Evolutionary conservation across 2,113 vertebrate species (phyloP).

Genomic region (Corydoras sp.): DNA sequence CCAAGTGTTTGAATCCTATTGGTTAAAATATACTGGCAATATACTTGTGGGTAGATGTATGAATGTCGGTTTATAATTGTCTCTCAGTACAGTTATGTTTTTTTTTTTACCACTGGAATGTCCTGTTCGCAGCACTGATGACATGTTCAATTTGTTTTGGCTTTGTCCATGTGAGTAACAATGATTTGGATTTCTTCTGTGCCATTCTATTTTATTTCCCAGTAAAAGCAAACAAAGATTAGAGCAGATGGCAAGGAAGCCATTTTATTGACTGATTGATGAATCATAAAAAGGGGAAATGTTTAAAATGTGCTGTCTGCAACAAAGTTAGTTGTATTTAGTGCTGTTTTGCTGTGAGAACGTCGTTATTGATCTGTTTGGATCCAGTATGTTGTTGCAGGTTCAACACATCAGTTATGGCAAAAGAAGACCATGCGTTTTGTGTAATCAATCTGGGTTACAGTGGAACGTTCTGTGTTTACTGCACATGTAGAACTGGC

Average conservation of each 20-base stretch:
- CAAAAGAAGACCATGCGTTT: slow-evolving; percentile 30
- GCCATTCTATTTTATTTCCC: slow-evolving; percentile 38
- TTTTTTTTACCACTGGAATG: slow-evolving; percentile 35
- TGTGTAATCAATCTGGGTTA: slow-evolving; percentile 9
- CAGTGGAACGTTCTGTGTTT: slow-evolving; percentile 20
- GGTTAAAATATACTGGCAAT: slow-evolving; percentile 26
- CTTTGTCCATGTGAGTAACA: slow-evolving; percentile 8
- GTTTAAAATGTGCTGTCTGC: slow-evolving; percentile 27
- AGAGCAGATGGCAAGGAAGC: slow-evolving; percentile 22
- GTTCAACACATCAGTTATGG: slow-evolving; percentile 49
- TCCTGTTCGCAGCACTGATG: slow-evolving; percentile 22
- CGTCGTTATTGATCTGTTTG: slow-evolving; percentile 22
- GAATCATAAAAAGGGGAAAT: neutral
- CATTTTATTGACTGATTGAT: neutral
- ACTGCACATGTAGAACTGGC: slow-evolving; percentile 34
- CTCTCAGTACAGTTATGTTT: slow-evolving; percentile 10
- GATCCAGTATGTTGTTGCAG: slow-evolving; percentile 49
- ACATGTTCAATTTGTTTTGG: slow-evolving; percentile 9
- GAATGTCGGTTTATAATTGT: slow-evolving; percentile 36
- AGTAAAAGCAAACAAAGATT: slow-evolving; percentile 35
- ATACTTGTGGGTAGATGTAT: slow-evolving; percentile 32
- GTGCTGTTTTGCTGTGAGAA: slow-evolving; percentile 40
- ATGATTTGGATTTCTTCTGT: slow-evolving; percentile 26
- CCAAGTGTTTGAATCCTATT: slow-evolving; percentile 22
- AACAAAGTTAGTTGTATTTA: slow-evolving; percentile 30